These are phyloP conservation scores for Micrastur ruficollis DNA, from an alignment of 2,797 vertebrate species.

Conservation along the genomic window DNA sequence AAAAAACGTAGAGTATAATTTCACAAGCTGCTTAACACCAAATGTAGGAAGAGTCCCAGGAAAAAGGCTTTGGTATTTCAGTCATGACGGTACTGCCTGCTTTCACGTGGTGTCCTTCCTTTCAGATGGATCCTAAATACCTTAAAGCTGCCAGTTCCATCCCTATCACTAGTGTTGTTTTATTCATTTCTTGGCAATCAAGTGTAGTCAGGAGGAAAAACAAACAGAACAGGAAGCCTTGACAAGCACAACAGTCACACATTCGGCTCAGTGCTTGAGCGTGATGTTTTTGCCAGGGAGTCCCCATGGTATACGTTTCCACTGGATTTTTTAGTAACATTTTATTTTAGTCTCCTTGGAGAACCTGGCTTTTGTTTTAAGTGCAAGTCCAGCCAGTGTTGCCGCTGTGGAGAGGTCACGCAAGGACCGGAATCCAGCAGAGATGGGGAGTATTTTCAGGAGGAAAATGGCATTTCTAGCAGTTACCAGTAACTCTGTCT, in stretches of 20 bases:
- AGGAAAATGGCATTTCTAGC: not conserved
- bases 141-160: not conserved
- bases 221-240: conserved; percentile 66
- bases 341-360: conserved; percentile 26
- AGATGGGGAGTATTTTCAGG: not conserved
- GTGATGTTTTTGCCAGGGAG: not conserved
- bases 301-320: not conserved
- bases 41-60: not conserved
- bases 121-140: not conserved
- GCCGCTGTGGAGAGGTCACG: not conserved
- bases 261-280: not conserved
- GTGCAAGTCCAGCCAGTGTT: not conserved
- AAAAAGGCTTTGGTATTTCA: not conserved
- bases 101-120: not conserved
- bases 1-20: not conserved
- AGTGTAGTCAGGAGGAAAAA: conserved; percentile 67
- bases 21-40: not conserved
- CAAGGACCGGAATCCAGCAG: not conserved
- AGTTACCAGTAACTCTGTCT: not conserved
- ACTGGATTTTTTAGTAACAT: not conserved
- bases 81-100: not conserved
- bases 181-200: conserved; percentile 55
- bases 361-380: conserved; percentile 20
- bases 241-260: conserved; percentile 35
- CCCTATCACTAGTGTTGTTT: not conserved